A percentile compares a stretch with the other conserved stretches of the same genome.
These are phyloP conservation scores for Hydrophis major DNA, from an alignment of 2,797 vertebrate genomes.

Conservation along the genomic window DNA sequence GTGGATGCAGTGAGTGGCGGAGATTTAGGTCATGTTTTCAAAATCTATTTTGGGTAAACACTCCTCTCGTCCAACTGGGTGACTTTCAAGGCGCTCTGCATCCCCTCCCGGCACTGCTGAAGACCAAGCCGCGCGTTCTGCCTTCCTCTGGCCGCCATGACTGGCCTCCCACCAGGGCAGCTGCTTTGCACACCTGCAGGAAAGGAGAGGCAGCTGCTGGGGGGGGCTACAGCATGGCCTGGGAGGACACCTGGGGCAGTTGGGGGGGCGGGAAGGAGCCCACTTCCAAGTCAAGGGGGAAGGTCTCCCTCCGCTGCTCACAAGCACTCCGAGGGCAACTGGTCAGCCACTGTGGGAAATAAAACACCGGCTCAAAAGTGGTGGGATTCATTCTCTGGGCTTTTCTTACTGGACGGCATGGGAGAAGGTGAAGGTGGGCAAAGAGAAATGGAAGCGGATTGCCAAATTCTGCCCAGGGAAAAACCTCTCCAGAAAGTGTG, in stretches of 20 bases:
- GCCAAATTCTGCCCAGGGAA: neutral
- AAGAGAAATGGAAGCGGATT: no score
- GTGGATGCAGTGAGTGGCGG: neutral
- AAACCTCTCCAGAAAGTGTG: neutral
- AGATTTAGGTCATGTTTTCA: conserved; percentile 9
- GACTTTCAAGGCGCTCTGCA: conserved; percentile 10
- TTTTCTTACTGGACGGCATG: no score
- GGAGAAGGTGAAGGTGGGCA: no score
- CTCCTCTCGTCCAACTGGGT: neutral
- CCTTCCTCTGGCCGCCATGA: neutral
- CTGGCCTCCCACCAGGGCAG: neutral
- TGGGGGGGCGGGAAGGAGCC: neutral
- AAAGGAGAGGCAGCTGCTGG: neutral
- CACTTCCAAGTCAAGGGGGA: neutral
- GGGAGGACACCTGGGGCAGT: neutral
- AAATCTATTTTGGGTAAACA: conserved; percentile 31
- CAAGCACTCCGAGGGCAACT: neutral
- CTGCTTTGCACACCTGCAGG: neutral
- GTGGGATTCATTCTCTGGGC: neutral
- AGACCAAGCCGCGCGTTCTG: neutral
- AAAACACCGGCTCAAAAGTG: neutral
- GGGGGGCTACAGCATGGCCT: neutral
- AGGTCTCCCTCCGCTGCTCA: neutral
- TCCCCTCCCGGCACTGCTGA: neutral
- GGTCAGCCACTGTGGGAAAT: neutral